These are phyloP conservation scores for Odontamblyopus rebecca DNA, from an alignment of 2,797 vertebrate species.

Conservation along the genomic window DNA sequence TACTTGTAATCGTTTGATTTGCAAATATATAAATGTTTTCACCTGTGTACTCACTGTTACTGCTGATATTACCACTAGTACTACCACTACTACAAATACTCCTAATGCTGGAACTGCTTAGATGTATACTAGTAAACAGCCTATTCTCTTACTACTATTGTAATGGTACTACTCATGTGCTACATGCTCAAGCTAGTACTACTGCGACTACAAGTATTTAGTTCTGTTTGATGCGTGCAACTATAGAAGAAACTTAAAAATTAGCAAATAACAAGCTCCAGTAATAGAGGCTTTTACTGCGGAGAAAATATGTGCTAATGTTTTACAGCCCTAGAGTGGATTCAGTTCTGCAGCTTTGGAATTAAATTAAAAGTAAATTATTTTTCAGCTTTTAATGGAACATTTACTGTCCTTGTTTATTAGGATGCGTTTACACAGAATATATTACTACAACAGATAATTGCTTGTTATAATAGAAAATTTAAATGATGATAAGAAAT, in stretches of 20 bases:
- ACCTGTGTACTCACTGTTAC: neutral
- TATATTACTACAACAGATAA: neutral
- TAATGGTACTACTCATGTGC: neutral
- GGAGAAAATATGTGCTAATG: no score
- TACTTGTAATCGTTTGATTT: neutral
- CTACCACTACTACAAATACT: neutral
- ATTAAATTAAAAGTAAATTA: neutral
- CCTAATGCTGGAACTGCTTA: neutral
- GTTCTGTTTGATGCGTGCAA: neutral
- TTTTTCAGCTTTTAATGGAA: neutral
- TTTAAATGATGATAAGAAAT: neutral
- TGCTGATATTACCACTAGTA: neutral
- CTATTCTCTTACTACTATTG: neutral
- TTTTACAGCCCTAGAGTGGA: no score
- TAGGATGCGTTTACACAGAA: neutral
- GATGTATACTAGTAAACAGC: neutral
- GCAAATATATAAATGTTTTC: neutral
- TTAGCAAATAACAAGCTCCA: no score
- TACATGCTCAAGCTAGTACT: neutral
- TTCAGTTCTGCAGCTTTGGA: neutral
- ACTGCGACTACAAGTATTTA: neutral
- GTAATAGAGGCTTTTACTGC: no score
- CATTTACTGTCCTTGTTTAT: neutral
- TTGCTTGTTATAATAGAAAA: no score
- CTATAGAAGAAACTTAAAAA: no score